A percentile compares a stretch with the other conserved stretches of the same genome.
Evolutionary conservation across 2,888 invertebrate genomes (phyloP).

Genomic region (Eupithecia subfuscata): DNA sequence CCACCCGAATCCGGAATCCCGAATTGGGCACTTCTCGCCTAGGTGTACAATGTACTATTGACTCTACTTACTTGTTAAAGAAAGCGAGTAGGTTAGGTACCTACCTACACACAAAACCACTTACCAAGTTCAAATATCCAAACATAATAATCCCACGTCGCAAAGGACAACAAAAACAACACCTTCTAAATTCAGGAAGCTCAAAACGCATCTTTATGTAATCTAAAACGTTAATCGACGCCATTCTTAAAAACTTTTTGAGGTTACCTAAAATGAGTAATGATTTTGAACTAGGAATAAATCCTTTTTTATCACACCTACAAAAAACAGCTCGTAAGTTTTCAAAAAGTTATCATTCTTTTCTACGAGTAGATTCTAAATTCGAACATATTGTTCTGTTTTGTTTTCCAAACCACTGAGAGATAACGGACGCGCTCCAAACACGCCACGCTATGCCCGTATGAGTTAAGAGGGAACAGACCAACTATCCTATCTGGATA

Average conservation of each 20-base stretch:
- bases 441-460: conserved; percentile 13
- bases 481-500: conserved; percentile 37
- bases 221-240: neutral
- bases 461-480: conserved; percentile 35
- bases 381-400: conserved; percentile 20
- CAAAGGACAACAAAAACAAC: conserved; percentile 14
- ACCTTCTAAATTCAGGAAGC: conserved; percentile 10
- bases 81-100: neutral
- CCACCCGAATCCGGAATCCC: no score
- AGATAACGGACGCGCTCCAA: neutral
- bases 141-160: conserved; percentile 13
- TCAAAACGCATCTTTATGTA: conserved; percentile 49
- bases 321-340: neutral
- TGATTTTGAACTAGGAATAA: neutral
- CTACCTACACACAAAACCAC: neutral
- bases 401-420: neutral
- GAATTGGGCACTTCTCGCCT: no score
- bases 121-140: conserved; percentile 21
- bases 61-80: no score
- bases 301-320: neutral
- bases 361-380: neutral
- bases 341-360: neutral
- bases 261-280: neutral
- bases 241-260: neutral
- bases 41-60: no score